phyloP scores from a whole-genome alignment of 2,888 invertebrate species.

The Phortica magna region DNA sequence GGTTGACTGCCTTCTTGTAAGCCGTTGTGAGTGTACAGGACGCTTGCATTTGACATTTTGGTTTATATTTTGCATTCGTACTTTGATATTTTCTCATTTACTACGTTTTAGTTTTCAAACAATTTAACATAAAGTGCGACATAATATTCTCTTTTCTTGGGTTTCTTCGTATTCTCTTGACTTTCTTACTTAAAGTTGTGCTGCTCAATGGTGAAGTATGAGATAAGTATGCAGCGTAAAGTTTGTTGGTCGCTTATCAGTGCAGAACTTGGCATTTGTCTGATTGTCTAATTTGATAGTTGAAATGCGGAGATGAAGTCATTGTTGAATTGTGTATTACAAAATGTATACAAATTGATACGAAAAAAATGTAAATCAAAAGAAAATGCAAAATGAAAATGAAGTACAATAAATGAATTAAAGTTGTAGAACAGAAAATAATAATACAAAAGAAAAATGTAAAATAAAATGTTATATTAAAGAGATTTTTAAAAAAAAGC shows the following conservation, averaged over 20 bases:
- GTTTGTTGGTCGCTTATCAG: conserved; percentile 16
- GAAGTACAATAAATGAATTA: neutral
- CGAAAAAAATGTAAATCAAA: neutral
- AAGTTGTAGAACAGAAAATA: conserved; percentile 34
- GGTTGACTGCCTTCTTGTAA: neutral
- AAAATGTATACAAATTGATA: neutral
- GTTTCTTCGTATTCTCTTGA: neutral
- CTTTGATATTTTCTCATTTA: too few species aligned
- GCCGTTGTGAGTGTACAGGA: neutral
- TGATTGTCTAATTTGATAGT: conserved; percentile 1
- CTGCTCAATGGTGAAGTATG: neutral
- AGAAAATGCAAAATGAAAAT: neutral
- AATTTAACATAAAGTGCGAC: conserved; percentile 2
- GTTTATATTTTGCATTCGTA: too few species aligned
- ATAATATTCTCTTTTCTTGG: neutral
- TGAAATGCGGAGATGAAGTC: neutral
- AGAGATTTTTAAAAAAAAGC: conserved; percentile 25
- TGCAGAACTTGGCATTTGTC: conserved; percentile 14
- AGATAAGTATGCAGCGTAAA: neutral
- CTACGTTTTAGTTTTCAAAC: neutral
- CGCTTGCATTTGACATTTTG: neutral
- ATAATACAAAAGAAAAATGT: conserved; percentile 20
- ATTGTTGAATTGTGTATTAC: neutral
- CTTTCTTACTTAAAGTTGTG: neutral
- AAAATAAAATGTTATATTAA: conserved; percentile 46